phyloP scores from a whole-genome alignment of 1,140 invertebrate species.

The Hestina assimilis region DNA sequence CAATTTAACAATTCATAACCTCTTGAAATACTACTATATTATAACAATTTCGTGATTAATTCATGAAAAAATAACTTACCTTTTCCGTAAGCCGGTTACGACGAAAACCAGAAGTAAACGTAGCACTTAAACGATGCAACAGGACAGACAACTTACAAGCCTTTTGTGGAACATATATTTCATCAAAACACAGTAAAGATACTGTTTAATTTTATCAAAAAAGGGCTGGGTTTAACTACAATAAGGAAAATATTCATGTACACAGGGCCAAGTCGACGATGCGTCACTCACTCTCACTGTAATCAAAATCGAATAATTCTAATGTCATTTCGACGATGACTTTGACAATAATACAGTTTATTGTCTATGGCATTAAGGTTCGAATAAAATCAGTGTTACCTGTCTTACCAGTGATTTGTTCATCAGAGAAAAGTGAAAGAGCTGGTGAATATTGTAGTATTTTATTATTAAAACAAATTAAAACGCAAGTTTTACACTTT shows the following conservation, averaged over 20 bases:
- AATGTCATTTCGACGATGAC: neutral
- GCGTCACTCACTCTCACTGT: neutral
- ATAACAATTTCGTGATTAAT: neutral
- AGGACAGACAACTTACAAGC: neutral
- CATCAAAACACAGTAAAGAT: neutral
- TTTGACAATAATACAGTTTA: too few relatives aligned
- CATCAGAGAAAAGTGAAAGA: too few relatives aligned
- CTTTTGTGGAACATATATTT: neutral
- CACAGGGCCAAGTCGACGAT: neutral
- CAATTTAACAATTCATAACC: neutral
- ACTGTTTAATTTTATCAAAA: neutral
- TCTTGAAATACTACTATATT: neutral
- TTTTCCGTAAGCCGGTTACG: neutral
- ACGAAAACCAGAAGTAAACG: neutral
- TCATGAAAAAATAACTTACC: neutral
- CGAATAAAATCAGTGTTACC: too few relatives aligned
- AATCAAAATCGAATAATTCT: neutral
- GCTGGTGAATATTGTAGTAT: too few relatives aligned
- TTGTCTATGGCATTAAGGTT: too few relatives aligned
- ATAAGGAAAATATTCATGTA: conserved; percentile 1
- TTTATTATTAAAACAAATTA: too few relatives aligned
- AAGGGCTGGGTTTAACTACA: neutral
- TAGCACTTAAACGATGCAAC: neutral
- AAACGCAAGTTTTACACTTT: too few relatives aligned
- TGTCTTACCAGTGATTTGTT: too few relatives aligned